Base-by-base conservation (phyloP, 53 echinoderm and acorn worm genomes). In the Holothuria leucospilota region DNA sequence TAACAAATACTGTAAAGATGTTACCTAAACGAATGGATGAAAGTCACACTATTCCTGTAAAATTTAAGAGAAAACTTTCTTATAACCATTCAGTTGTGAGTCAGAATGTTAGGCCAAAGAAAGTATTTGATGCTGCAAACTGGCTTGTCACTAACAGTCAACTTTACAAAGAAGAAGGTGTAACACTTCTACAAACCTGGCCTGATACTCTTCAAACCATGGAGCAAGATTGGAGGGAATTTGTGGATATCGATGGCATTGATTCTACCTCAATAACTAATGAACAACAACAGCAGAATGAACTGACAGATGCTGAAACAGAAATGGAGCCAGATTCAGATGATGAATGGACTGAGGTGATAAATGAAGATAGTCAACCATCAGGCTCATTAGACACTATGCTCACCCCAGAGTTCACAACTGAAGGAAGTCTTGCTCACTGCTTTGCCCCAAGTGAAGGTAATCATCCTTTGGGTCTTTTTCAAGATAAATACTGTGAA, bases 41-140 rank as follows among this genome's bases (percentile, higher is more conserved):
- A 14, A 61, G 30, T 26, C 39, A 70, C 2, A 88, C 82, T 39
- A 82, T 88, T 82, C 88, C 88, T 23, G 82, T 88, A 13, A 81
- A 88, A 88, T 69, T 88, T 58, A 88, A 88, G 60, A 88, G 88
- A 88, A 82, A 71, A 42, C 82, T 88, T 69, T 34, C 60, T 20
- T 88, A 71, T 68, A 71, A 82, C 40, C 71, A 82, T 63, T 51
- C 78, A 52, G 82, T 87, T 8, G 39, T 28, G 30, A 78, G 78
- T 63, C 80, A 80, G 41, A 90, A 85, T 86, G 68, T 90, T 13
- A 79, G 86, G 60, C 86, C 90, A 39, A 62, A 59, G 6, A 90
- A 86, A 81, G 86, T 86, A 58, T n/a, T 87, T 58, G 82, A 80
- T 25, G 90, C 90, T 14, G 81, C 90, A 78, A 82, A 90, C 51